phyloP scores from a whole-genome alignment of 2,797 vertebrate species.

The Gorsachius magnificus region DNA sequence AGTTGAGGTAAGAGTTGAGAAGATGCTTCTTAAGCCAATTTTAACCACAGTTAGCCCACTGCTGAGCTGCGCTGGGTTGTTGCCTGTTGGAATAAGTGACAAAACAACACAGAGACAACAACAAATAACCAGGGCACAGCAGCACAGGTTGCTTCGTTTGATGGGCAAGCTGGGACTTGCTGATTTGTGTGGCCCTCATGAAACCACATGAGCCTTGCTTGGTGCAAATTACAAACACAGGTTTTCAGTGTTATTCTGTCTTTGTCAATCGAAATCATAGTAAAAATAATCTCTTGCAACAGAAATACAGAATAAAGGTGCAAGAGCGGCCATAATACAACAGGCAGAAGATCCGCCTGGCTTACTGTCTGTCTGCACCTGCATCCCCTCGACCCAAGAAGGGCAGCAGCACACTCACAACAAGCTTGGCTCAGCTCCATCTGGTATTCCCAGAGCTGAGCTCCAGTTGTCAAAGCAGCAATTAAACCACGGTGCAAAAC shows the following conservation, averaged over 20 bases:
- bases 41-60: background rate
- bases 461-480: background rate
- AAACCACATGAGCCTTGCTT: background rate
- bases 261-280: background rate
- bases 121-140: background rate
- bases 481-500: background rate
- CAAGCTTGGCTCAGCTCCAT: background rate
- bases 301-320: background rate
- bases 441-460: background rate
- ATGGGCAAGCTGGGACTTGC: background rate
- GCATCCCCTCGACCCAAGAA: background rate
- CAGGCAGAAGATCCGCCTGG: background rate
- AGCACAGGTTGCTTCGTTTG: background rate
- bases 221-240: accelerated
- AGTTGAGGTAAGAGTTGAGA: background rate
- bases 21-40: background rate
- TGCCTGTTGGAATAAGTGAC: background rate
- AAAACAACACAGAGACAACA: background rate
- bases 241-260: background rate
- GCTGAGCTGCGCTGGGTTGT: accelerated
- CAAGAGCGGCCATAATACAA: accelerated
- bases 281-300: background rate
- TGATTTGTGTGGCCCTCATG: accelerated
- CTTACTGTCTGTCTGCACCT: background rate
- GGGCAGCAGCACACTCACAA: background rate